phyloP scores from a whole-genome alignment of 2,113 vertebrate genomes.

The Osmerus mordax region DNA sequence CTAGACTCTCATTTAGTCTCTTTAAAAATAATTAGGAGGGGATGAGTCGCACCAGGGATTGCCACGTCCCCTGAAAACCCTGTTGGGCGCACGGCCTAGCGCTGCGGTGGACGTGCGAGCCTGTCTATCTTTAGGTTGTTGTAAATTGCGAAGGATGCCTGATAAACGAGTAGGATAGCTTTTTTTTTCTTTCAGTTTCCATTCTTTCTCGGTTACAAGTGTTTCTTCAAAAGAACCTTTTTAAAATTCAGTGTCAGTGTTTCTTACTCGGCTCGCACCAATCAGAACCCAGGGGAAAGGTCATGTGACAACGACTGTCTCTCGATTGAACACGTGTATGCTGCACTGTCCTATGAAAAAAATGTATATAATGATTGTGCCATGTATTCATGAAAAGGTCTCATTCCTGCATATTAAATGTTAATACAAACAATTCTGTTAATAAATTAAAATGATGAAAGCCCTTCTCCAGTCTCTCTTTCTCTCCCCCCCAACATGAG shows the following conservation, averaged over 20 bases:
- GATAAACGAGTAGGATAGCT: constrained; percentile 71
- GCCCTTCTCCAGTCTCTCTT: not conserved
- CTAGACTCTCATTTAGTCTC: constrained; percentile 52
- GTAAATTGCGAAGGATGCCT: constrained; percentile 82
- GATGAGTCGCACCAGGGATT: constrained; percentile 75
- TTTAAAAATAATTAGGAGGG: constrained; percentile 32
- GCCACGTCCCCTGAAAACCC: constrained; percentile 78
- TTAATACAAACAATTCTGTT: constrained; percentile 72
- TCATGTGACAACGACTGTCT: constrained; percentile 49
- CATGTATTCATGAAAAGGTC: constrained; percentile 73
- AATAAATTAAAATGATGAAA: constrained; percentile 61
- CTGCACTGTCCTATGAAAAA: constrained; percentile 61
- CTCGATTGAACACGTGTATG: constrained; percentile 48
- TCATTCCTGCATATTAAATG: constrained; percentile 73
- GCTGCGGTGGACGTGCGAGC: constrained; percentile 77
- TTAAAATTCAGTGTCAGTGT: constrained; percentile 77
- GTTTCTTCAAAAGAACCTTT: constrained; percentile 82
- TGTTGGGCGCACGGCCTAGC: constrained; percentile 72
- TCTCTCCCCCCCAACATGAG: not conserved
- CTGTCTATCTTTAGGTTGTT: constrained; percentile 71
- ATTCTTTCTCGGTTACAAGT: constrained; percentile 77
- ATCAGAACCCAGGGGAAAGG: constrained; percentile 50
- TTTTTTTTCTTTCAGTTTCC: constrained; percentile 58
- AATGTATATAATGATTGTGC: constrained; percentile 78
- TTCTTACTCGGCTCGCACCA: constrained; percentile 66